Conservation (phyloP, 37 sponge, comb jelly and placozoan genomes). For the Dysidea cf. avara region DNA sequence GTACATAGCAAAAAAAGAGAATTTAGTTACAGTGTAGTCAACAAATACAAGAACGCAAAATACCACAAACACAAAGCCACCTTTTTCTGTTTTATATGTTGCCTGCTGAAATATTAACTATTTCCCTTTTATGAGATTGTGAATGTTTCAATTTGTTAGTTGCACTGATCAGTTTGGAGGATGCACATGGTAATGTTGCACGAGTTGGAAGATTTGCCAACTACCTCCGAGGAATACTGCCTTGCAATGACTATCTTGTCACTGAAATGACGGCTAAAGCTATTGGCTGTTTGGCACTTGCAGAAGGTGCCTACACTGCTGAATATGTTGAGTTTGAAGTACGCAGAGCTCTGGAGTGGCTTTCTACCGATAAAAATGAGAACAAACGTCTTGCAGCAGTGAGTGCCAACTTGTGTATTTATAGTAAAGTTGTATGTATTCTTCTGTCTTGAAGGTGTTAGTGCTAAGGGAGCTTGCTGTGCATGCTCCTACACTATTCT, state of each 20-base stretch:
- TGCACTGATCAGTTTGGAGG: conserved; percentile 73
- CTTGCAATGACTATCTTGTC: conserved; percentile 59
- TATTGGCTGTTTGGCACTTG: conserved; percentile 77
- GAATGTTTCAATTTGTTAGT: conserved; percentile 64
- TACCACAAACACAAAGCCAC: not conserved
- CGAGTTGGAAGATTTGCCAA: conserved; percentile 72
- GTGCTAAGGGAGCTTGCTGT: conserved; percentile 87
- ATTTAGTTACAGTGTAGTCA: too few species aligned
- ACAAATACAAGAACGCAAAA: too few species aligned
- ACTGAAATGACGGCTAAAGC: conserved; percentile 88
- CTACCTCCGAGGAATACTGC: conserved; percentile 79
- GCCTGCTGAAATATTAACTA: not conserved
- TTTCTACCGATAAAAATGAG: conserved; percentile 53
- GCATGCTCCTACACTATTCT: conserved; percentile 93
- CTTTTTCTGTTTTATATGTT: not conserved
- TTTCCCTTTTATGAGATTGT: too few species aligned
- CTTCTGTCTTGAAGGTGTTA: conserved; percentile 80
- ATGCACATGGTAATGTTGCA: conserved; percentile 44
- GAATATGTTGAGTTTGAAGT: conserved; percentile 93
- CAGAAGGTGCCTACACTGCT: conserved; percentile 86
- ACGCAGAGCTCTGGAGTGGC: conserved; percentile 82
- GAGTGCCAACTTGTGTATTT: not conserved
- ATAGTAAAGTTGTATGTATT: not conserved
- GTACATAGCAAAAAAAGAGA: too few species aligned
- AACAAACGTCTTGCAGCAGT: conserved; percentile 81